A percentile compares a stretch with the other conserved stretches of the same genome.
These are phyloP conservation scores for Menura novaehollandiae DNA, from an alignment of 2,113 vertebrate genomes.

Conservation along the genomic window DNA sequence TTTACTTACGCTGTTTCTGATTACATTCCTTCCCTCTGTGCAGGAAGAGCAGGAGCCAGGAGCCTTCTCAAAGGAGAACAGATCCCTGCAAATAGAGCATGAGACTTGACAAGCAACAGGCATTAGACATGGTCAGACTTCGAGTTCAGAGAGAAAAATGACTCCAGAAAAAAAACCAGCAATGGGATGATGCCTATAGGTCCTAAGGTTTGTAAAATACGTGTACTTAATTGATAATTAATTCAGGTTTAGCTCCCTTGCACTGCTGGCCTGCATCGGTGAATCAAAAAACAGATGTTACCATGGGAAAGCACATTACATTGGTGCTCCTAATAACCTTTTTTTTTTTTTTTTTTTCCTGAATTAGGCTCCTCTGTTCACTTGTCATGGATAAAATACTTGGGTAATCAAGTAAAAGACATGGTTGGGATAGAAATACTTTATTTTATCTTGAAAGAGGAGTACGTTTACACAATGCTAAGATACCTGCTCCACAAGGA, in stretches of 20 bases:
- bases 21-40: neutral
- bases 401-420: slow-evolving; percentile 53
- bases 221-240: neutral
- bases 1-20: slow-evolving; percentile 23
- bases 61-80: slow-evolving; percentile 21
- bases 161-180: neutral
- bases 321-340: neutral
- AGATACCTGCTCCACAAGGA: slow-evolving; percentile 3
- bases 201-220: neutral
- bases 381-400: neutral
- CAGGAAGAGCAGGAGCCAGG: slow-evolving; percentile 28
- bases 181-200: neutral
- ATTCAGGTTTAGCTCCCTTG: neutral
- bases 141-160: neutral
- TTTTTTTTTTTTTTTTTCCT: neutral
- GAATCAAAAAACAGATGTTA: neutral
- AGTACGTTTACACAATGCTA: slow-evolving; percentile 44
- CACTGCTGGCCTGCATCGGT: neutral
- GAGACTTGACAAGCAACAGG: slow-evolving; percentile 50
- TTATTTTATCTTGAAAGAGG: slow-evolving; percentile 51
- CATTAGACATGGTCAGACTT: neutral
- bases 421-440: slow-evolving; percentile 52
- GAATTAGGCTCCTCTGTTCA: neutral
- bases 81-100: slow-evolving; percentile 33
- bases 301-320: neutral